These are phyloP conservation scores for Pseudorectes ferrugineus DNA, from an alignment of 2,113 vertebrate species.

Conservation along the genomic window DNA sequence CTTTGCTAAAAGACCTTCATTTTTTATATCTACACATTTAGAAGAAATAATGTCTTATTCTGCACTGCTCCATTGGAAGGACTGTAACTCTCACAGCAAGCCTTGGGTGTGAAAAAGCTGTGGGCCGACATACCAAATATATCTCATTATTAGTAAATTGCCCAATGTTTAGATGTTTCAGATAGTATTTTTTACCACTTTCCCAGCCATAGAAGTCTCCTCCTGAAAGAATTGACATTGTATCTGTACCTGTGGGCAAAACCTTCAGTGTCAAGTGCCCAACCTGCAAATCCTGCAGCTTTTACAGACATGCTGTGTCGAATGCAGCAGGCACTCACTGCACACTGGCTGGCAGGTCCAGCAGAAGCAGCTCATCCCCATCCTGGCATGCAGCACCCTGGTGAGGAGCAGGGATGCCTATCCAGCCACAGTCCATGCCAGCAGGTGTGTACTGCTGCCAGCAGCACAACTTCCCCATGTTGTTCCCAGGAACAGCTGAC, in stretches of 20 bases:
- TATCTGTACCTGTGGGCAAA: not conserved
- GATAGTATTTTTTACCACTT: not conserved
- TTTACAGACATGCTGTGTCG: fast-evolving
- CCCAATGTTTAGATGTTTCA: not conserved
- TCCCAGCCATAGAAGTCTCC: not conserved
- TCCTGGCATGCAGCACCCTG: not conserved
- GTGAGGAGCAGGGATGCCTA: not conserved
- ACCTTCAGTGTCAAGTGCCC: not conserved
- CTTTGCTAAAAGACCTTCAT: not conserved
- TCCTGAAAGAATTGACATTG: not conserved
- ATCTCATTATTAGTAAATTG: not conserved
- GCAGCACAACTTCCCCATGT: fast-evolving
- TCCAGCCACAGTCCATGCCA: fast-evolving
- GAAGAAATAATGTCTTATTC: not conserved
- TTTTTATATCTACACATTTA: not conserved
- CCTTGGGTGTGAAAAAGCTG: not conserved
- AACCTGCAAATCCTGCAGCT: not conserved
- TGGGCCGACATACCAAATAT: not conserved
- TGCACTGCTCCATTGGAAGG: not conserved
- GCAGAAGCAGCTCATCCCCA: not conserved
- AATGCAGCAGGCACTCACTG: not conserved
- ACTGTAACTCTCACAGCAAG: not conserved
- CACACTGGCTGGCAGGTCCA: fast-evolving
- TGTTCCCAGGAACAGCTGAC: not conserved
- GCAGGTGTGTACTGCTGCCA: not conserved